A percentile compares a stretch with the other conserved stretches of the same genome.
phyloP scores from a whole-genome alignment of 2,113 vertebrate species.

The Bungarus multicinctus region DNA sequence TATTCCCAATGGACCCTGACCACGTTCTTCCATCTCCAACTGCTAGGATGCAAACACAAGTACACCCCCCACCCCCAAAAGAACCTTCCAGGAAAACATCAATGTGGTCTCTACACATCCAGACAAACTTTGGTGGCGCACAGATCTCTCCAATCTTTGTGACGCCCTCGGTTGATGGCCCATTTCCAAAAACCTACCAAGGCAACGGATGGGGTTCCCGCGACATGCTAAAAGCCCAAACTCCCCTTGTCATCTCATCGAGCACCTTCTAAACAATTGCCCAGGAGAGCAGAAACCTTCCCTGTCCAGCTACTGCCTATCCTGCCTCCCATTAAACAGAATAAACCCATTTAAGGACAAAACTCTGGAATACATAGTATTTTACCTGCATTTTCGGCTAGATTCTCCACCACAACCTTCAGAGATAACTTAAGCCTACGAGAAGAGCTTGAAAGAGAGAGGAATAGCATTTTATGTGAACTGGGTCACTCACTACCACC shows the following conservation, averaged over 20 bases:
- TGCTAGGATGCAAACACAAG: neutral
- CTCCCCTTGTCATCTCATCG: neutral
- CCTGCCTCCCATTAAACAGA: neutral
- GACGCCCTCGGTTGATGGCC: neutral
- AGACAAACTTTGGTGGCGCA: neutral
- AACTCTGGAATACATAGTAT: neutral
- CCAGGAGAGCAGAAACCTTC: neutral
- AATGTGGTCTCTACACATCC: neutral
- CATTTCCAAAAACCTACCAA: neutral
- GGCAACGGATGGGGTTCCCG: neutral
- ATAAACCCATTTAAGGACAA: neutral
- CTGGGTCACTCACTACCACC: neutral
- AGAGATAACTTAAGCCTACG: neutral
- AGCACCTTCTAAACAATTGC: neutral
- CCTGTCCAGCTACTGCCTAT: neutral
- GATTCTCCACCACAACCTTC: neutral
- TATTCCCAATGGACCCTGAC: neutral
- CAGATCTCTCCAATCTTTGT: neutral
- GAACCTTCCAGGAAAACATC: neutral
- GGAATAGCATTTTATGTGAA: neutral
- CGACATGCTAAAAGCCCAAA: neutral
- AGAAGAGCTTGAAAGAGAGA: neutral
- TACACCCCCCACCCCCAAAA: neutral
- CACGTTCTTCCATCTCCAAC: neutral
- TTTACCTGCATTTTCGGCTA: neutral